phyloP scores from a whole-genome alignment of 2,888 invertebrate species.

The Panopea generosa region DNA sequence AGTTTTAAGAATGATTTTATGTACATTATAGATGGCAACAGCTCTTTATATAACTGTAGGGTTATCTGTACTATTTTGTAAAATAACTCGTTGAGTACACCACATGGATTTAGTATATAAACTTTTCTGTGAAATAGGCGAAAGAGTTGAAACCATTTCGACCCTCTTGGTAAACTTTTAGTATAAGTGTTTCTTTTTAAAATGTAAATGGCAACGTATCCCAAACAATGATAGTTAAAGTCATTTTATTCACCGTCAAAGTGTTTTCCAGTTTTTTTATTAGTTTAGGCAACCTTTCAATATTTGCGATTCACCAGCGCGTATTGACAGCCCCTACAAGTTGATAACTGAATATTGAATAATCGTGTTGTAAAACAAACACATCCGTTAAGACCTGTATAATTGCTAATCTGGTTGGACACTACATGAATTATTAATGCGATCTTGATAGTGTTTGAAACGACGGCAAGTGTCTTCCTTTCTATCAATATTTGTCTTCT shows the following conservation, averaged over 20 bases:
- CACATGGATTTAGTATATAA: no score
- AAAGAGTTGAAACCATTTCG: no score
- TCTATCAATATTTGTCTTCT: constrained; percentile 3
- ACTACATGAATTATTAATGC: constrained; percentile 55
- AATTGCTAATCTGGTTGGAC: constrained; percentile 50
- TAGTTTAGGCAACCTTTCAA: constrained; percentile 18
- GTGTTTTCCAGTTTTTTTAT: constrained; percentile 1
- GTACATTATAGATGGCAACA: no score
- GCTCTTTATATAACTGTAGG: no score
- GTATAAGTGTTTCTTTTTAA: no score
- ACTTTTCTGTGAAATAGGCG: no score
- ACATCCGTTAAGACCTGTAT: constrained; percentile 5
- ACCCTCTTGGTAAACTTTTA: no score
- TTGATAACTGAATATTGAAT: constrained; percentile 28
- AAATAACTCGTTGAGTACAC: no score
- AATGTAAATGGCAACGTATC: no score
- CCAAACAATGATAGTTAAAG: no score
- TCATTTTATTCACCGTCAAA: constrained; percentile 32
- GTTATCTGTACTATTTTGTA: no score
- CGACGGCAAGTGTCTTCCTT: constrained; percentile 7
- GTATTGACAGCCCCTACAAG: background rate
- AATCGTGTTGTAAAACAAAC: constrained; percentile 28
- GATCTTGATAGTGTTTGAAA: constrained; percentile 55
- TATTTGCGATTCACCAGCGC: background rate
- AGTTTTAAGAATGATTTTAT: no score